A percentile compares a stretch with the other conserved stretches of the same genome.
phyloP scores from a whole-genome alignment of 2,113 vertebrate genomes.

The Peromyscus leucopus region DNA sequence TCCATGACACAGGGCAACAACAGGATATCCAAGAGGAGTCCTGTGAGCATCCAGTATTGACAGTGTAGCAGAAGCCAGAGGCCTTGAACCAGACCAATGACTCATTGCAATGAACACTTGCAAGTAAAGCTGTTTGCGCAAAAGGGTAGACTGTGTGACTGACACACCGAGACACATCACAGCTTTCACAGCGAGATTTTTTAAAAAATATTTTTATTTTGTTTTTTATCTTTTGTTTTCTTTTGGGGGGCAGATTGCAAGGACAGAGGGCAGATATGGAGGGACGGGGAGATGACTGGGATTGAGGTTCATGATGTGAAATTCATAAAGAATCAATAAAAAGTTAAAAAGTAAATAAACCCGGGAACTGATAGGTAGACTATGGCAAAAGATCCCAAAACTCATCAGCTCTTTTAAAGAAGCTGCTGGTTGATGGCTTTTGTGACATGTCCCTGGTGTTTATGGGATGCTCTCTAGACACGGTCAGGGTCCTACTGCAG shows the following conservation, averaged over 20 bases:
- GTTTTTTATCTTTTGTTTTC: not conserved
- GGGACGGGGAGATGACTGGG: not conserved
- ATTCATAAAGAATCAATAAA: not conserved
- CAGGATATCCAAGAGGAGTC: not conserved
- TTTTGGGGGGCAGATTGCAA: not conserved
- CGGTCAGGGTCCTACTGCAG: slow-evolving; percentile 94
- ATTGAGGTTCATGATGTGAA: not conserved
- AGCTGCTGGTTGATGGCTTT: not conserved
- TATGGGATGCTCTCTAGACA: no score
- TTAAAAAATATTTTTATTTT: not conserved
- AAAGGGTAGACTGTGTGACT: not conserved
- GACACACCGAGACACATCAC: not conserved
- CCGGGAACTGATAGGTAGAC: not conserved
- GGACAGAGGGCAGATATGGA: not conserved
- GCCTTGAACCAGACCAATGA: not conserved
- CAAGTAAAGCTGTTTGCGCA: not conserved
- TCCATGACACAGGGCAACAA: not conserved
- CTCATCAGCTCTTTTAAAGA: not conserved
- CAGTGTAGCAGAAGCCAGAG: not conserved
- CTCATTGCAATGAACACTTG: not conserved
- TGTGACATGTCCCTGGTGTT: not conserved
- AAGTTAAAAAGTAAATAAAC: not conserved
- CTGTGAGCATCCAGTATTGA: not conserved
- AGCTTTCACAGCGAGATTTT: not conserved
- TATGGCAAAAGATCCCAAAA: not conserved